These are phyloP conservation scores for Lydus trimaculatus DNA, from an alignment of 2,888 invertebrate species.

Conservation along the genomic window DNA sequence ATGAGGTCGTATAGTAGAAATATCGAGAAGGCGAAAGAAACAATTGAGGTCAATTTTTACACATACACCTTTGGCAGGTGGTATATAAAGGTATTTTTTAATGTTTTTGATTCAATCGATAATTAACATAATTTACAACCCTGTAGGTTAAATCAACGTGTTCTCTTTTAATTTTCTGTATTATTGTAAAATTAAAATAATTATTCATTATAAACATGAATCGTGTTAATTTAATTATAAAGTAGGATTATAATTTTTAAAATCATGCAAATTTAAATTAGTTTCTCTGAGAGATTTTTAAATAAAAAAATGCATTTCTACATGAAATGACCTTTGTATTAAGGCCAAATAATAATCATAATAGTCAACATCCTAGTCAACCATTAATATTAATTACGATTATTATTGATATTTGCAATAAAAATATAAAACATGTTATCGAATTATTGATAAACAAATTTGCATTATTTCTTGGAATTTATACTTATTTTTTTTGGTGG, in stretches of 20 bases:
- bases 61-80: no score
- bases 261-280: not conserved
- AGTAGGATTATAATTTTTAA: not conserved
- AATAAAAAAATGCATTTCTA: not conserved
- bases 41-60: no score
- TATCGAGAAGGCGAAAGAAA: no score
- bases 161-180: not conserved
- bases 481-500: not conserved
- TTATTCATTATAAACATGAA: not conserved
- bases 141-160: no score
- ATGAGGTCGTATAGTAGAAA: not conserved
- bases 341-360: constrained; percentile 1
- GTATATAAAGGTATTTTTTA: no score
- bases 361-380: constrained; percentile 1
- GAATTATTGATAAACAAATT: not conserved
- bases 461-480: not conserved
- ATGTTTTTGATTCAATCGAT: no score
- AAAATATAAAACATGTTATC: not conserved
- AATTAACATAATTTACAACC: no score
- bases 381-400: not conserved
- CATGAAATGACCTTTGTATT: constrained; percentile 3
- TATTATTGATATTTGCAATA: not conserved
- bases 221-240: constrained; percentile 2
- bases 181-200: not conserved
- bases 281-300: not conserved